A percentile compares a stretch with the other conserved stretches of the same genome.
These are phyloP conservation scores for Protonibea diacanthus DNA, from an alignment of 2,797 vertebrate species.

Conservation along the genomic window DNA sequence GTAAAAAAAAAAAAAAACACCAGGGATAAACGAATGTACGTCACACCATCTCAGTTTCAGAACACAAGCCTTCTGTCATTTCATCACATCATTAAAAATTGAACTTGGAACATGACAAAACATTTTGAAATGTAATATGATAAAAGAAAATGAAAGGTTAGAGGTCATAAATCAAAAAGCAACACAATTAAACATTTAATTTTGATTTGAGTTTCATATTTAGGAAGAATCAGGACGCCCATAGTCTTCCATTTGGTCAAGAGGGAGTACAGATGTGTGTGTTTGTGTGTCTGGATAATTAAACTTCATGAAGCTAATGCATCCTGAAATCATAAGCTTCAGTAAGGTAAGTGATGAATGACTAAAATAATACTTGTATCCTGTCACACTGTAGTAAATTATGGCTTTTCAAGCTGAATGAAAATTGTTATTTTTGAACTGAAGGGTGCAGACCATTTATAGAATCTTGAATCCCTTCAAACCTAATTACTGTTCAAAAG, in stretches of 20 bases:
- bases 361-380: not conserved
- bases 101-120: not conserved
- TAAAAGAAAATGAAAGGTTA: not conserved
- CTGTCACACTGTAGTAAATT: not conserved
- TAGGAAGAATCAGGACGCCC: not conserved
- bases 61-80: slow-evolving; percentile 6
- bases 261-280: not conserved
- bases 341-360: not conserved
- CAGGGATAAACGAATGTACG: not conserved
- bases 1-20: slow-evolving; percentile 46
- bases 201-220: not conserved
- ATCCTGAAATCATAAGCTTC: slow-evolving; percentile 21
- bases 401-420: not conserved
- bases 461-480: not conserved
- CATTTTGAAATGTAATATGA: not conserved
- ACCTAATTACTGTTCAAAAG: not conserved
- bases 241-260: not conserved
- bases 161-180: not conserved
- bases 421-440: not conserved
- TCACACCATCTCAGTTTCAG: not conserved
- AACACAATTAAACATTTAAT: not conserved
- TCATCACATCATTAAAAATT: slow-evolving; percentile 19
- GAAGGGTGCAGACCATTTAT: not conserved
- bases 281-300: not conserved
- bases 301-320: not conserved